Conservation (phyloP, 2,888 invertebrate species). For the Campoplex nolae region DNA sequence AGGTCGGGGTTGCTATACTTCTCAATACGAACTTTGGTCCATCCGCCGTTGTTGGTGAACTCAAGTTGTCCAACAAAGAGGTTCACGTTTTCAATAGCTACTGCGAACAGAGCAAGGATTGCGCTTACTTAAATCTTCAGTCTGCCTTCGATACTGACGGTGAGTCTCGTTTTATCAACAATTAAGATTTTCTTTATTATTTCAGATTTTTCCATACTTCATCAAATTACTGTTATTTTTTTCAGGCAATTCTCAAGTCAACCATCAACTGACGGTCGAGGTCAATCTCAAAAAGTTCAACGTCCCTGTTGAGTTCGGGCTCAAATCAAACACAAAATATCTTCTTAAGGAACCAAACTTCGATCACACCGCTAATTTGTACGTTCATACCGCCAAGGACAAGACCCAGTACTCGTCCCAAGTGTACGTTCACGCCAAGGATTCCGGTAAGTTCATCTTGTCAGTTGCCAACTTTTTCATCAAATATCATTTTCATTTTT, state of each 20-base stretch:
- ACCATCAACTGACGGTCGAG: constrained; percentile 88
- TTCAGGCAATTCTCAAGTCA: constrained; percentile 86
- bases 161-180: constrained; percentile 69
- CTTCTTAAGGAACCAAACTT: constrained; percentile 86
- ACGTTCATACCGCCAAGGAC: constrained; percentile 88
- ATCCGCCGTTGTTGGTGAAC: constrained; percentile 89
- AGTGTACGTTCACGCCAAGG: constrained; percentile 88
- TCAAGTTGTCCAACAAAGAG: constrained; percentile 90
- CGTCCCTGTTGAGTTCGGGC: constrained; percentile 90
- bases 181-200: background rate
- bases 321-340: constrained; percentile 88
- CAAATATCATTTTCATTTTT: background rate
- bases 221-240: constrained; percentile 41
- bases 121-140: constrained; percentile 90
- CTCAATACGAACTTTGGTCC: constrained; percentile 90
- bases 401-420: constrained; percentile 91
- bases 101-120: constrained; percentile 92
- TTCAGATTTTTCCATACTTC: background rate
- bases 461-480: background rate
- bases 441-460: constrained; percentile 85
- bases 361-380: constrained; percentile 90
- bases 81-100: constrained; percentile 90
- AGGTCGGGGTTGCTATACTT: constrained; percentile 89
- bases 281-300: constrained; percentile 91
- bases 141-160: constrained; percentile 83